These are phyloP conservation scores for Panzeria rudis DNA, from an alignment of 2,888 invertebrate genomes.

Conservation along the genomic window DNA sequence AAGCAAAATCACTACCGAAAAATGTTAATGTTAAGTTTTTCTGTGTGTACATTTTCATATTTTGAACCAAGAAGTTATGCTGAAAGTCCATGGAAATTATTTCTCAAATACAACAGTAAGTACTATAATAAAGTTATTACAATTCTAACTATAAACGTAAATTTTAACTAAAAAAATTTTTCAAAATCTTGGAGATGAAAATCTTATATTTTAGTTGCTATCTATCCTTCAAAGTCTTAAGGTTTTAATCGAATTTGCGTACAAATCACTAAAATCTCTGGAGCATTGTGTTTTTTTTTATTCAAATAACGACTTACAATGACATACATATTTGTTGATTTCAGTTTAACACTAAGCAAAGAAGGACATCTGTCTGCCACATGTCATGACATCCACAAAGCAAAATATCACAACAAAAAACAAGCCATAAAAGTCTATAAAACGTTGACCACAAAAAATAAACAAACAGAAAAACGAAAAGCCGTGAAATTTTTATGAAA, in stretches of 20 bases:
- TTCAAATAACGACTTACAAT: not conserved
- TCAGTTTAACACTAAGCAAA: constrained; percentile 47
- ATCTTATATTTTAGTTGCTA: not conserved
- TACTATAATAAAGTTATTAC: not conserved
- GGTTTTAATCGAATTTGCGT: constrained; percentile 1
- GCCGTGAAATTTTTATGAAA: not conserved
- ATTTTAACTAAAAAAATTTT: too few relatives aligned
- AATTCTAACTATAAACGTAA: not conserved
- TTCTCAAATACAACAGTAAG: too few relatives aligned
- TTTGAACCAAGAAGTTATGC: too few relatives aligned
- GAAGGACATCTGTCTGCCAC: constrained; percentile 70
- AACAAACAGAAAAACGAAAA: constrained; percentile 35
- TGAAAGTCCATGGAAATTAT: too few relatives aligned
- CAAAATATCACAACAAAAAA: not conserved
- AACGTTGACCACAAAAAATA: constrained; percentile 47
- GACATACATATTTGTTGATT: not conserved
- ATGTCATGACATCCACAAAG: constrained; percentile 56
- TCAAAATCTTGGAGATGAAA: not conserved
- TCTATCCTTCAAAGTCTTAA: not conserved
- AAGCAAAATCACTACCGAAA: too few relatives aligned
- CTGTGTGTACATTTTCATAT: too few relatives aligned
- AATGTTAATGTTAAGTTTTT: too few relatives aligned
- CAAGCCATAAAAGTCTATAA: constrained; percentile 27
- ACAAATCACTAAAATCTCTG: constrained; percentile 9
- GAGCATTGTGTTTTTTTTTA: not conserved